Percentiles rank a stretch among this genome's conserved stretches.
Conservation (phyloP, 2,888 invertebrate species). For the Brachylomia viminalis region DNA sequence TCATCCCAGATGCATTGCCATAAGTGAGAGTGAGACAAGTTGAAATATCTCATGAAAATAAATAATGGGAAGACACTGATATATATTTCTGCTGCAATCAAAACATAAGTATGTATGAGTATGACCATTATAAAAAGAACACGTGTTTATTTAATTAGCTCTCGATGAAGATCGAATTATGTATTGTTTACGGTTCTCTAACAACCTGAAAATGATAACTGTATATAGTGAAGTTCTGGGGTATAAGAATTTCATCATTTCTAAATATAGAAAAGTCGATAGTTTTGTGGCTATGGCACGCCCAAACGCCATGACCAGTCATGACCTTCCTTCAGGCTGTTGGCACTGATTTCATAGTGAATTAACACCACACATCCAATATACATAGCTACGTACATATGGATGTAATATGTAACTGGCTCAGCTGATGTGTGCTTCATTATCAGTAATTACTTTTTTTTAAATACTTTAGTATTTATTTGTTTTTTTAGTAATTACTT, state of each 20-base stretch:
- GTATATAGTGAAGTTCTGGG: constrained; percentile 3
- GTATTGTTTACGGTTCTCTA: background rate
- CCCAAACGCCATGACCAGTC: constrained; percentile 11
- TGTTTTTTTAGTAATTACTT: constrained; percentile 24
- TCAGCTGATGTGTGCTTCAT: constrained; percentile 20
- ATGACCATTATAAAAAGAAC: too few relatives aligned
- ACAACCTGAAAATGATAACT: background rate
- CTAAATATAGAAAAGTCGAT: constrained; percentile 39
- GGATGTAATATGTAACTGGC: constrained; percentile 4
- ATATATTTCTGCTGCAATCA: background rate
- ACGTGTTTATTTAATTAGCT: background rate
- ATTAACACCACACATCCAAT: constrained; percentile 5
- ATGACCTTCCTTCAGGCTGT: constrained; percentile 3
- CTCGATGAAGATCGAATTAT: background rate
- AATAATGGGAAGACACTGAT: background rate
- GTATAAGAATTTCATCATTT: constrained; percentile 15
- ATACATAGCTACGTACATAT: constrained; percentile 9
- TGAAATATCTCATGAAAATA: background rate
- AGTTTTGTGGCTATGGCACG: background rate
- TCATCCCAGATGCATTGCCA: background rate
- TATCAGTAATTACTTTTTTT: constrained; percentile 31
- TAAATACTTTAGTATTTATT: too few relatives aligned
- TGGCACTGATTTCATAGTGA: background rate
- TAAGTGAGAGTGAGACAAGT: background rate
- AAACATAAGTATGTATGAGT: too few relatives aligned